Conservation (phyloP, 2,113 vertebrate species). For the Hirundichthys speculiger region DNA sequence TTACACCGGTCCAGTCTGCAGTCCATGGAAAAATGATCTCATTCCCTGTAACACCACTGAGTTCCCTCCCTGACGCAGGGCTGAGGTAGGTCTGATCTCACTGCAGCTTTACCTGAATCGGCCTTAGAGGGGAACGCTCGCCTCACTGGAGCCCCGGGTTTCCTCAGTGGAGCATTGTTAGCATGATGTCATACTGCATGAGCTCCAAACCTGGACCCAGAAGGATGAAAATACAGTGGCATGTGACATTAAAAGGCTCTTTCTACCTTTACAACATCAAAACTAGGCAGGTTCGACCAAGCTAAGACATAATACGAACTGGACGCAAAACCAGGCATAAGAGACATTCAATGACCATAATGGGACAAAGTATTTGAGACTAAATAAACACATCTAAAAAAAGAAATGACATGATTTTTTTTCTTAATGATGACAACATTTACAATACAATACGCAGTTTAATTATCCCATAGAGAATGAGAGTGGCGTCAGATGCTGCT, state of each 20-base stretch:
- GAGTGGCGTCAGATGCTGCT: too few relatives aligned
- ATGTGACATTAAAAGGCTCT: constrained; percentile 5
- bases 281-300: too few relatives aligned
- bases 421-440: too few relatives aligned
- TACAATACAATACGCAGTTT: too few relatives aligned
- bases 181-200: constrained; percentile 42
- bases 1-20: constrained; percentile 74
- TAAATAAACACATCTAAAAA: too few relatives aligned
- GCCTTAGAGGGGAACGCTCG: constrained; percentile 30
- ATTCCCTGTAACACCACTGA: constrained; percentile 73
- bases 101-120: constrained; percentile 59
- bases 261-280: too few relatives aligned
- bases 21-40: constrained; percentile 82
- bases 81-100: constrained; percentile 67
- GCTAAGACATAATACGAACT: too few relatives aligned
- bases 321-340: too few relatives aligned
- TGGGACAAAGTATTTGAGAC: too few relatives aligned
- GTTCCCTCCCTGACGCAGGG: constrained; percentile 65
- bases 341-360: too few relatives aligned
- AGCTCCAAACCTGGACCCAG: constrained; percentile 4
- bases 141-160: background rate
- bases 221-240: constrained; percentile 33
- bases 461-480: too few relatives aligned
- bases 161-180: constrained; percentile 50
- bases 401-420: too few relatives aligned